Evolutionary conservation across 2,888 invertebrate genomes (phyloP).

Genomic region (Aspidapion aeneum): DNA sequence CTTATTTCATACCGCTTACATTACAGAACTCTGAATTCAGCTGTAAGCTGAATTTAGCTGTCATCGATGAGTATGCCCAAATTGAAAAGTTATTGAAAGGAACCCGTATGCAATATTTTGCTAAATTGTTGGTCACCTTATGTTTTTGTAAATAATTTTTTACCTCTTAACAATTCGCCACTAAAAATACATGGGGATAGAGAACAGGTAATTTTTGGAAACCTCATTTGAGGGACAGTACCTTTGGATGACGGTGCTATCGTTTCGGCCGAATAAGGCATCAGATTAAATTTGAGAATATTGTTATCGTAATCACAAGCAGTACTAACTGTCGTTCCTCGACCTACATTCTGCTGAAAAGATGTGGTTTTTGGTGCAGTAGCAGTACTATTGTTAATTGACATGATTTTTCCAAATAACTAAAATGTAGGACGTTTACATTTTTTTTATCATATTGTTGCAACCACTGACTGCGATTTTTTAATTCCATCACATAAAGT

Average conservation of each 20-base stretch:
- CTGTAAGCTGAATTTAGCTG: too few species aligned
- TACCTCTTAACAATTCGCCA: conserved; percentile 24
- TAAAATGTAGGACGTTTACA: conserved; percentile 23
- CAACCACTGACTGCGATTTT: too few species aligned
- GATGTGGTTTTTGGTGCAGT: background rate
- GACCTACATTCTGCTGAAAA: background rate
- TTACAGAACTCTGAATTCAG: too few species aligned
- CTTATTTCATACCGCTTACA: too few species aligned
- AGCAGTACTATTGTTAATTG: conserved; percentile 15
- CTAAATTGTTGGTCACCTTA: too few species aligned
- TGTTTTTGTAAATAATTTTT: too few species aligned
- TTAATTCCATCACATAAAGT: too few species aligned
- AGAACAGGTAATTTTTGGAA: conserved; percentile 45
- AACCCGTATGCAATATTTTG: too few species aligned
- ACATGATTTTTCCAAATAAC: conserved; percentile 13
- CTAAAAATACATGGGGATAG: conserved; percentile 45
- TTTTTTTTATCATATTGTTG: conserved; percentile 8
- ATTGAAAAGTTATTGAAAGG: too few species aligned
- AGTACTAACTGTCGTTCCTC: background rate
- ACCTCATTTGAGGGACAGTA: conserved; percentile 17
- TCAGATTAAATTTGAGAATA: background rate
- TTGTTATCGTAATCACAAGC: background rate
- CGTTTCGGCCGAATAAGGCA: background rate
- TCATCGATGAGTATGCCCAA: too few species aligned
- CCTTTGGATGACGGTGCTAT: background rate